Base-by-base conservation (phyloP, 2,797 vertebrate genomes). In the Echiichthys vipera region DNA sequence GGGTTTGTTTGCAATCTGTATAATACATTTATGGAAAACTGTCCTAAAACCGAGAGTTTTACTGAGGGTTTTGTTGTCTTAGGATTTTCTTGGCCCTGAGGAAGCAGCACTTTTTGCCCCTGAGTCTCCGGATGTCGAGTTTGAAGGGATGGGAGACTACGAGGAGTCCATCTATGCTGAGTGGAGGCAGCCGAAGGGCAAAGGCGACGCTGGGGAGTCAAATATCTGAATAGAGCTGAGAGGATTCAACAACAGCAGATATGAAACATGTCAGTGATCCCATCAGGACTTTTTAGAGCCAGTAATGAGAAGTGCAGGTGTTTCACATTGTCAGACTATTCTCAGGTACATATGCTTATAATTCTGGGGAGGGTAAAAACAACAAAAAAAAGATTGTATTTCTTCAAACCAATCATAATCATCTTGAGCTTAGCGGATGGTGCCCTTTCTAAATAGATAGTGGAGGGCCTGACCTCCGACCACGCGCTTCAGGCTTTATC, bases 101-200 rank as follows among this genome's bases (percentile, higher is more conserved):
- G 79, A 85, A 75, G 70, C 76, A 8, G 50, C 25, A 2, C 25
- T 20, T 2, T 32, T 18, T n/a, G 32, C 76, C 5, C 57, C 89
- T 0, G 81, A 77, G 17, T 94, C 86, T 9, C 86, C 85, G 0
- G 96, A 97, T 0, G 29, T 78, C 0, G 96, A 97, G 88, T 97
- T 98, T 2, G 95, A 96, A 74, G 96, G 95, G 0, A 81, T 93
- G 5, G 96, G 96, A 0, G 95, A 96, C 90, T 97, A 97, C 0
- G 96, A 98, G 83, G 96, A 98, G n/a, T 91, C 93, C 0, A 92
- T 97, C 78, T 93, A 93, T 0, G 87, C 96, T 0, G 93, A 94
- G 90, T 95, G 96, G 91, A 94, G 91, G 43, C 96, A 92, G 64
- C 72, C 73, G 1, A 79, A 65, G 42, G 86, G 83, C 20, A 92